Conservation (phyloP, 2,113 vertebrate genomes). For the Neogale vison region DNA sequence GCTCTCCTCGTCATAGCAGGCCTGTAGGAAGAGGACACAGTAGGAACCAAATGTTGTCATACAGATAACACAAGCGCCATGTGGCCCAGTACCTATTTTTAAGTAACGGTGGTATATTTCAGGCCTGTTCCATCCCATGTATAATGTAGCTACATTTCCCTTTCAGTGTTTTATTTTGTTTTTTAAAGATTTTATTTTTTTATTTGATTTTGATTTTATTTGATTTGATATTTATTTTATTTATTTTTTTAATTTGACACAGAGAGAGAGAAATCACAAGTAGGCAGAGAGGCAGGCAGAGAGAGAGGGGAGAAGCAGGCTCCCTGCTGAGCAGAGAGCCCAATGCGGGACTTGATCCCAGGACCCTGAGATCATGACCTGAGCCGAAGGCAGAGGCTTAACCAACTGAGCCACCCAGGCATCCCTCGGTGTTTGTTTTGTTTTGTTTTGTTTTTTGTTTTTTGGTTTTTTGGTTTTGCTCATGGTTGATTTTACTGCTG, state of each 20-base stretch:
- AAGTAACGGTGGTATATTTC: conserved; percentile 45
- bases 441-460: not conserved
- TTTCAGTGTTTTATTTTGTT: not conserved
- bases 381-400: too few relatives aligned
- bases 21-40: conserved; percentile 43
- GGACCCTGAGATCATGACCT: too few relatives aligned
- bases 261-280: too few relatives aligned
- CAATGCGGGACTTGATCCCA: too few relatives aligned
- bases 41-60: not conserved
- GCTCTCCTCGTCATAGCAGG: not conserved
- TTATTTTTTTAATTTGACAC: too few relatives aligned
- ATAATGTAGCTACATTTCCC: not conserved
- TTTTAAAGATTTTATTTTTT: too few relatives aligned
- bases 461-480: not conserved
- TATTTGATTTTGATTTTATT: too few relatives aligned
- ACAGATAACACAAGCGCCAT: conserved; percentile 2
- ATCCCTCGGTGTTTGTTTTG: not conserved
- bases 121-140: not conserved
- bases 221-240: too few relatives aligned
- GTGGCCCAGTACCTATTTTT: conserved; percentile 44
- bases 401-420: too few relatives aligned
- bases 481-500: not conserved
- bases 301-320: too few relatives aligned
- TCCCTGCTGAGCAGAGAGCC: too few relatives aligned
- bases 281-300: too few relatives aligned